Percentiles rank a stretch among this genome's conserved stretches.
Conservation (phyloP, 1,140 invertebrate genomes). For the Apis florea region DNA sequence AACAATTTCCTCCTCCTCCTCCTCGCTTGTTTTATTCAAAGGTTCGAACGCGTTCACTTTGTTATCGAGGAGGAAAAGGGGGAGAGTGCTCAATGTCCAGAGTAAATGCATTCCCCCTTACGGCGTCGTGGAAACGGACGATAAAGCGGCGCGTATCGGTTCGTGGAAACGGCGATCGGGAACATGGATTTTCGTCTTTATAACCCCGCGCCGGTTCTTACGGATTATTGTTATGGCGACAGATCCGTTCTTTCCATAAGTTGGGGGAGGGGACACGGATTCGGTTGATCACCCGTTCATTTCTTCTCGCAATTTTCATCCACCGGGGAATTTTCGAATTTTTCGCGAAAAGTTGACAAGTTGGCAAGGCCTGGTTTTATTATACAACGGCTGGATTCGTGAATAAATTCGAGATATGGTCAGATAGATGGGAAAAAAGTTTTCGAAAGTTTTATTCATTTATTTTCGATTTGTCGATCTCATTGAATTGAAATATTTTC, state of each 20-base stretch:
- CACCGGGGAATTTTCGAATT: not conserved
- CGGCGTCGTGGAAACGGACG: conserved; percentile 49
- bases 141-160: conserved; percentile 59
- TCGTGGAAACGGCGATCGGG: conserved; percentile 50
- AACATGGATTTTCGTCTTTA: conserved; percentile 41
- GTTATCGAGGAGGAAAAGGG: not conserved
- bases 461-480: too few species aligned
- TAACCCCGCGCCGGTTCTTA: not conserved
- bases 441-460: too few species aligned
- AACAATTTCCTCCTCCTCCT: not conserved
- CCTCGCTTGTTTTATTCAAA: conserved; percentile 9
- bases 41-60: conserved; percentile 9
- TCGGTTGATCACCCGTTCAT: not conserved
- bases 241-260: not conserved
- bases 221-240: conserved; percentile 30
- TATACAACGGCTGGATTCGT: not conserved
- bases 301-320: not conserved
- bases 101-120: conserved; percentile 59
- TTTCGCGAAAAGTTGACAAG: not conserved
- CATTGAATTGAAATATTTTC: too few species aligned
- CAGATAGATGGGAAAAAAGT: too few species aligned
- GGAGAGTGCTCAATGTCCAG: too few species aligned
- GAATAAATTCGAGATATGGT: not conserved
- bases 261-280: not conserved
- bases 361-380: too few species aligned